Base-by-base conservation (phyloP, 2,113 vertebrate species). In the Grammomys dolichurus region DNA sequence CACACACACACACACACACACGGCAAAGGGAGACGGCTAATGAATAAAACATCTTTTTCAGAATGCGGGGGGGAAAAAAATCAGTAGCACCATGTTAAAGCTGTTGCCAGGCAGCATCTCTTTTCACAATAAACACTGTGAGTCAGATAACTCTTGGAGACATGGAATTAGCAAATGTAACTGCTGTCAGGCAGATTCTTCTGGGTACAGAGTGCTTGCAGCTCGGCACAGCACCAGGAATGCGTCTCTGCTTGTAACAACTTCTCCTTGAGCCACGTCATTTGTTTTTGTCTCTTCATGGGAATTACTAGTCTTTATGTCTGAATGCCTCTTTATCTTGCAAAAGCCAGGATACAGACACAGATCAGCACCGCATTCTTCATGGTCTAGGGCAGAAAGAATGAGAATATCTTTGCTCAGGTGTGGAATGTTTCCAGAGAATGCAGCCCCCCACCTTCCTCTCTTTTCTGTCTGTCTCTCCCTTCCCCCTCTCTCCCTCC, bases 41-140 rank as follows among this genome's bases (percentile, higher is more conserved):
- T 98, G 98, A 98, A 99, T 98, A 98, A 98, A 98, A 98, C 98
- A 98, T 98, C 96, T 96, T 92, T 98, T 87, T 89, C 60, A 93
- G 95, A 98, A 98, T 97, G 97, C 97, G 97, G 98, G 40, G 40
- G 40, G 10, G 22, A 40, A 73, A 97, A 97, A 98, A 98, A 97
- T 98, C 98, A 98, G 98, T 97, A 97, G 97, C 94, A 97, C 97
- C 73, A 97, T 92, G 97, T 97, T 97, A 98, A 98, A 98, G 97
- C 97, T 98, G 98, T 98, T 98, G 98, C 98, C 97, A 98, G 98
- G 98, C 98, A 98, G 98, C 98, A 93, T 97, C 97, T 98, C 98
- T 98, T 98, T 98, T 98, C 97, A 98, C 98, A 98, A 92, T 97
- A 98, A 98, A 97, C 98, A 97, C 97, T 96, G 93, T 97, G 98